Evolutionary conservation across 2,113 vertebrate genomes (phyloP).

Genomic region (Corythornis vintsioides): DNA sequence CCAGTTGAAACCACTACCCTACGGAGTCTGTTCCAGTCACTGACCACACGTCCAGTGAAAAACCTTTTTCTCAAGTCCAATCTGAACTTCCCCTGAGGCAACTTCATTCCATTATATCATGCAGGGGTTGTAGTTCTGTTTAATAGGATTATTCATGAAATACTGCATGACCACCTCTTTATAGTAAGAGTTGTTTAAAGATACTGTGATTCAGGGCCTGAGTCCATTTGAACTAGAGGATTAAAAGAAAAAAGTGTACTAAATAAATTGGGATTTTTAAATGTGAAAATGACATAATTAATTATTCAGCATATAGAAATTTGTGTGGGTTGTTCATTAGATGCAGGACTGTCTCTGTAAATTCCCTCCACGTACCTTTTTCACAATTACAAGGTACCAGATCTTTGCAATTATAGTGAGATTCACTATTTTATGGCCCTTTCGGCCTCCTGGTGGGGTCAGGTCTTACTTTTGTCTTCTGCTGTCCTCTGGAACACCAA

Average conservation of each 20-base stretch:
- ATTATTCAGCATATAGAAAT: not conserved
- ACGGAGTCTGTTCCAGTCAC: not conserved
- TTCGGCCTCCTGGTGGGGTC: not conserved
- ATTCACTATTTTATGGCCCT: not conserved
- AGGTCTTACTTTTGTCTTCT: not conserved
- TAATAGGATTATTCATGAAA: not conserved
- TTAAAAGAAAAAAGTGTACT: not conserved
- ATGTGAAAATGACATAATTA: rapidly evolving
- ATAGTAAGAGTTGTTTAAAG: not conserved
- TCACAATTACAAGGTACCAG: not conserved
- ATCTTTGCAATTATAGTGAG: not conserved
- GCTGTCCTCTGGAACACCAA: not conserved
- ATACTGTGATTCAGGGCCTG: not conserved
- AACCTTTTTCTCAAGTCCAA: not conserved
- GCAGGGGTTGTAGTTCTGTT: not conserved
- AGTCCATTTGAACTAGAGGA: not conserved
- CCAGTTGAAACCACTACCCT: not conserved
- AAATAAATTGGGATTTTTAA: not conserved
- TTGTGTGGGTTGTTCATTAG: not conserved
- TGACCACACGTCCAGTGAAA: not conserved
- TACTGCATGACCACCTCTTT: not conserved
- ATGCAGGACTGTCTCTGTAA: not conserved
- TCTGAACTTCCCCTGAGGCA: not conserved
- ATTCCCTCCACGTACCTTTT: not conserved
- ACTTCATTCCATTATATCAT: not conserved